Evolutionary conservation across 1,140 invertebrate genomes (phyloP).

Genomic region (Pachypsylla venusta): DNA sequence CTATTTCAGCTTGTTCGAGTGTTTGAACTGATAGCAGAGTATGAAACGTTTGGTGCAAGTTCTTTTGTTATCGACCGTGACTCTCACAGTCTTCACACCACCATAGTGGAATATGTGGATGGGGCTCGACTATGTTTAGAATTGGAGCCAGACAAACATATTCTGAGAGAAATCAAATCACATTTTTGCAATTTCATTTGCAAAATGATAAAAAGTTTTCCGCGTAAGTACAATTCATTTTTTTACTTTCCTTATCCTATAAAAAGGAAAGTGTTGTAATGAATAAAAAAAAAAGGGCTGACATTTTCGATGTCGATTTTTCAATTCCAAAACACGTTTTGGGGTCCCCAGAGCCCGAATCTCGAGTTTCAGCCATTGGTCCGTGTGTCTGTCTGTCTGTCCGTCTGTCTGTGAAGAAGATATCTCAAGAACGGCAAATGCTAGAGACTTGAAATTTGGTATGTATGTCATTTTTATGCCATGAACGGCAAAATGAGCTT

Average conservation of each 20-base stretch:
- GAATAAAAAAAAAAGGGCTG: no score
- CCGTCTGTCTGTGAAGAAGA: no score
- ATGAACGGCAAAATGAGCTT: no score
- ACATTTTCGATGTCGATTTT: no score
- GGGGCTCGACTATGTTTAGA: conserved; percentile 82
- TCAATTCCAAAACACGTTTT: no score
- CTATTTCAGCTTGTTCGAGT: conserved; percentile 72
- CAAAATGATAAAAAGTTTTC: conserved; percentile 85
- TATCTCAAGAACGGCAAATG: no score
- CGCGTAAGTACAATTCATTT: conserved; percentile 42
- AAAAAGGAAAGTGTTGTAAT: no score
- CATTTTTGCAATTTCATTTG: conserved; percentile 90
- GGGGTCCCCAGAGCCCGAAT: no score
- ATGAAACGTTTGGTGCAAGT: conserved; percentile 79
- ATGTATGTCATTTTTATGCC: no score
- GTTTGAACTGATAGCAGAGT: conserved; percentile 80
- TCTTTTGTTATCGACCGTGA: conserved; percentile 68
- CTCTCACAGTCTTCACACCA: conserved; percentile 63
- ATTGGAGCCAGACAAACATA: conserved; percentile 76
- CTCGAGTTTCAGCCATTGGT: no score
- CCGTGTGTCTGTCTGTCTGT: no score
- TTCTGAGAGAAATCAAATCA: conserved; percentile 67
- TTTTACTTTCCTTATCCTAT: conserved; percentile 10
- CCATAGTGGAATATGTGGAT: conserved; percentile 89
- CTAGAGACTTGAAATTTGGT: no score